phyloP scores from a whole-genome alignment of 2,888 invertebrate species.

The Junonia oenone region DNA sequence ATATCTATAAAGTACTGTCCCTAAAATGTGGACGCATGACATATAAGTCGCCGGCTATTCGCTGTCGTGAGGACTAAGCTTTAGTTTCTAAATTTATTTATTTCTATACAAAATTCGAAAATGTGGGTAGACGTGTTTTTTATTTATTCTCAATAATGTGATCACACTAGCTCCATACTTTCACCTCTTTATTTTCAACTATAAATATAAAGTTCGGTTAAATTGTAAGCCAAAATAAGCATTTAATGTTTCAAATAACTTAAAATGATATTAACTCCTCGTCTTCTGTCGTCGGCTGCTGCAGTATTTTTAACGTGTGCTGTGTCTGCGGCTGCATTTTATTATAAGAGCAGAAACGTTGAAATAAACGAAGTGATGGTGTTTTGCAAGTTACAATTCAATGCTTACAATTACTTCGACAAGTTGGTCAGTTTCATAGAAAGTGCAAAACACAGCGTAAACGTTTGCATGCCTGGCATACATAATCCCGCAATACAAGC shows the following conservation, averaged over 20 bases:
- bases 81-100: no score
- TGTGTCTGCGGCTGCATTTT: slow-evolving; percentile 65
- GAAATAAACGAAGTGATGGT: slow-evolving; percentile 73
- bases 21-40: no score
- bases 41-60: no score
- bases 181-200: slow-evolving; percentile 54
- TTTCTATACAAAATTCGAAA: background rate
- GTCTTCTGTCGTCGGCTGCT: slow-evolving; percentile 60
- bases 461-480: slow-evolving; percentile 71
- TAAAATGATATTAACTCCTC: slow-evolving; percentile 64
- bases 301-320: slow-evolving; percentile 64
- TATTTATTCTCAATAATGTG: slow-evolving; percentile 27
- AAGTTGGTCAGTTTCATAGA: slow-evolving; percentile 66
- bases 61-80: no score
- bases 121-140: slow-evolving; percentile 48
- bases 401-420: slow-evolving; percentile 68
- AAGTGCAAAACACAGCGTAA: slow-evolving; percentile 54
- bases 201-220: slow-evolving; percentile 57
- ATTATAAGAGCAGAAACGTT: slow-evolving; percentile 54
- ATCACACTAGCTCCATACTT: slow-evolving; percentile 35
- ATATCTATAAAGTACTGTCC: no score
- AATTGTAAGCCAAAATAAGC: slow-evolving; percentile 34
- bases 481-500: slow-evolving; percentile 71
- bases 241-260: slow-evolving; percentile 60
- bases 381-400: slow-evolving; percentile 70